These are phyloP conservation scores for Hirtodrosophila confusa DNA, from an alignment of 2,888 invertebrate species.

Conservation along the genomic window DNA sequence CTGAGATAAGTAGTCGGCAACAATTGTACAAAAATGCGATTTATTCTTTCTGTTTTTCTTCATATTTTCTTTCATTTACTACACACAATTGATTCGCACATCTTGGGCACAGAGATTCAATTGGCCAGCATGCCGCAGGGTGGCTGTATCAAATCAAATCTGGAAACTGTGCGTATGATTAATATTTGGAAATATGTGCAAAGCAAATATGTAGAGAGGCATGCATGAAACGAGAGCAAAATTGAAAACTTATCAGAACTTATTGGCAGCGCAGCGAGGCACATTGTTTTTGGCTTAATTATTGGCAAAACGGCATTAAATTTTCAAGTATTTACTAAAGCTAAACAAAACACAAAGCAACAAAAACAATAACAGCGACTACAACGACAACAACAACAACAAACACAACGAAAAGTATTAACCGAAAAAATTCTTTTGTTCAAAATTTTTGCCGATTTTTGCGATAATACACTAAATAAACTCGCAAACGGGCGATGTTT, in stretches of 20 bases:
- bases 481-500: conserved; percentile 39
- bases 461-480: conserved; percentile 70
- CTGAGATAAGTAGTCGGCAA: conserved; percentile 2
- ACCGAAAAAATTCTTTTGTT: conserved; percentile 32
- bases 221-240: not conserved
- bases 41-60: not conserved
- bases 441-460: conserved; percentile 41
- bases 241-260: conserved; percentile 23
- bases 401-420: conserved; percentile 11
- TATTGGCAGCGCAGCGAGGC: conserved; percentile 12
- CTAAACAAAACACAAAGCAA: conserved; percentile 68
- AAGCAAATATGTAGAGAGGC: not conserved
- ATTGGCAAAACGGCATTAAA: conserved; percentile 75
- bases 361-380: conserved; percentile 35
- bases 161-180: conserved; percentile 72
- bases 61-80: conserved; percentile 17
- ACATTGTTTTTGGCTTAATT: conserved; percentile 70
- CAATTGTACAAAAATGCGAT: too few species aligned
- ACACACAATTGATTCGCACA: conserved; percentile 23
- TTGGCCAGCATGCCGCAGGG: conserved; percentile 14
- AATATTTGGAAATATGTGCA: conserved; percentile 59
- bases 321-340: conserved; percentile 76
- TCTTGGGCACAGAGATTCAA: conserved; percentile 31
- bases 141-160: conserved; percentile 36
- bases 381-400: conserved; percentile 18